These are phyloP conservation scores for Chaetodon trifascialis DNA, from an alignment of 2,113 vertebrate genomes.

Conservation along the genomic window DNA sequence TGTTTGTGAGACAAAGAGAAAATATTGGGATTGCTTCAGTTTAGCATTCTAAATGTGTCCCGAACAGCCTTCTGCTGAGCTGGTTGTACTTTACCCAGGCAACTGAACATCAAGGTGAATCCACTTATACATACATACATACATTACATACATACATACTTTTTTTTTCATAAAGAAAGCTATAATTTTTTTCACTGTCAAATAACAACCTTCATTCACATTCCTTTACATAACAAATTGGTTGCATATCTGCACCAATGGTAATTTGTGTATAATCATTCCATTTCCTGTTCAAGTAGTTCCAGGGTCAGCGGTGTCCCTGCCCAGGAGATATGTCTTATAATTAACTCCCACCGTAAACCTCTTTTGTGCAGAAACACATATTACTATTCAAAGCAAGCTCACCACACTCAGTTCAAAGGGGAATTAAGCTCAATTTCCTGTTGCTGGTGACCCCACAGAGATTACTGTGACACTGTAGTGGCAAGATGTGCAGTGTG, in stretches of 20 bases:
- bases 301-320: slow-evolving; percentile 2
- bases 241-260: not conserved
- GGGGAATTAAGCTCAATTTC: slow-evolving; percentile 38
- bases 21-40: too few relatives aligned
- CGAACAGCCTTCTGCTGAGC: not conserved
- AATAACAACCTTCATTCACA: not conserved
- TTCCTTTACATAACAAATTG: not conserved
- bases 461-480: slow-evolving; percentile 31
- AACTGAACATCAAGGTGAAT: not conserved
- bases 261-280: not conserved
- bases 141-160: too few relatives aligned
- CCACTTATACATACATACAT: not conserved
- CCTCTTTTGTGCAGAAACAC: slow-evolving; percentile 27
- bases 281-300: slow-evolving; percentile 15
- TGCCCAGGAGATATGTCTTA: slow-evolving; percentile 1
- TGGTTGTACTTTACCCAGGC: too few relatives aligned
- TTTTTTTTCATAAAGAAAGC: not conserved
- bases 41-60: not conserved
- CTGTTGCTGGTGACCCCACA: slow-evolving; percentile 31
- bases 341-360: slow-evolving; percentile 41
- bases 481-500: not conserved
- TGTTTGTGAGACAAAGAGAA: too few relatives aligned
- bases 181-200: not conserved
- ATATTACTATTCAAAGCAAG: slow-evolving; percentile 47
- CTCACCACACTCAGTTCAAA: not conserved